Evolutionary conservation across 2,888 invertebrate species (phyloP), one percentile per base, ranked within the genome.

Genomic region (Tenthredo scrophulariae): DNA sequence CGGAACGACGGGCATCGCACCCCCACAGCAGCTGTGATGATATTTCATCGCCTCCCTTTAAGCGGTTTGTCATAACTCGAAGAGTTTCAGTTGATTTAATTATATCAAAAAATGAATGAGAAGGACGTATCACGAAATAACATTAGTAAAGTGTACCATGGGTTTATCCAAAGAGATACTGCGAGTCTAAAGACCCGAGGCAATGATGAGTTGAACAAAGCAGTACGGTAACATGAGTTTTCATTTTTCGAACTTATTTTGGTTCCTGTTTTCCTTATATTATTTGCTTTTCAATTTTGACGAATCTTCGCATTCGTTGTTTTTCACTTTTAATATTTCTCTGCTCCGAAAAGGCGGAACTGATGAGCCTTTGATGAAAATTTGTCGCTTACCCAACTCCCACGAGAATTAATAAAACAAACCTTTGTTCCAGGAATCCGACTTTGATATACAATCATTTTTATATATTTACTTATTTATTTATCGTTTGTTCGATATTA

Each of bases 1-100:
- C 89, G 89, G 87, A 87, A 87, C 88, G 89, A 86, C 89, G 89
- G 87, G 26, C 7, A 33, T 33, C 58, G 37, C 46, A n/a, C 77
- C 50, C 77, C 77, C 2, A 33, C 33, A 29, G 10, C 77, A 29
- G n/a, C 0, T 29, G 29, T 40, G n/a, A 15, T 54, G 4, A 29
- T 54, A 77, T 50, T 77, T 77, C 26, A 74, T 40, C 72, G 15
- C 6, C 22, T 22, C n/a, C n/a, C 43, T 43, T 43, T 22, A 26
- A 74, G 43, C 72, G 72, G 18, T 74, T 74, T 40, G 22, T 74
- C 1, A 22, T 3, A 22, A 40, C 72, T 33, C 67, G 67, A 67
- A 9, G 29, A 33, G 18, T 67, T 67, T 67, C 6, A 33, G 10
- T 33, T 33, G 18, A 62, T 62, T 62, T 26, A 26, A 62, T 67